Base-by-base conservation (phyloP, 2,888 invertebrate genomes). In the Cyclophora albipunctata region DNA sequence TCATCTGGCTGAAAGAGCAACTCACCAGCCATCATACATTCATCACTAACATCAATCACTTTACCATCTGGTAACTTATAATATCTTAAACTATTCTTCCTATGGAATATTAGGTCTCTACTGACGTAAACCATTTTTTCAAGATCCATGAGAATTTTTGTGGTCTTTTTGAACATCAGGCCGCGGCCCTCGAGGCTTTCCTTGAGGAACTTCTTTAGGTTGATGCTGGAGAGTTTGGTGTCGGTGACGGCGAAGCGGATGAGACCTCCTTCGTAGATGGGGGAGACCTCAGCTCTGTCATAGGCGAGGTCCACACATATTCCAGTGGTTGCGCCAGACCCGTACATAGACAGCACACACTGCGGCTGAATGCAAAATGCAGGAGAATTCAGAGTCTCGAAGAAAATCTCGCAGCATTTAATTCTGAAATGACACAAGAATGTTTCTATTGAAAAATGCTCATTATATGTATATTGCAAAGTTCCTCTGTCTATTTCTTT, bases 401-500 rank as follows among this genome's bases (percentile, higher is more conserved):
- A 85, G 51, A 84, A 80, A 42, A 85, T 65, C 58, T 87, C 78
- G 47, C 84, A 82, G 62, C 75, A 80, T 67, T 77, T 75, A 4
- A 72, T 59, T 63, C 86, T 85, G 76, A 0, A 66, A 66, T n/a
- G 48, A 7, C 7, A 20, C 20, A 20, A 20, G 20, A 20, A 20
- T 20, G 1, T 20, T 20, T 20, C 20, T 20, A 20, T 20, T 20
- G 20, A 20, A 20, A 20, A 20, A 20, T 20, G 20, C 20, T 20
- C 20, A 20, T 20, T 1, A 20, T 1, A 20, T 20, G 20, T 20
- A 20, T 20, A 20, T 20, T 20, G 20, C 20, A 20, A 20, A 20
- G 20, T 20, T 20, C 20, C 20, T 20, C 20, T 20, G 20, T 20
- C 20, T 20, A 20, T 20, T 20, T 20, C 20, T 1, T 20, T 20